Evolutionary conservation across 2,113 vertebrate species (phyloP), one percentile per base, ranked within the genome.

Genomic region (Sapajus apella): DNA sequence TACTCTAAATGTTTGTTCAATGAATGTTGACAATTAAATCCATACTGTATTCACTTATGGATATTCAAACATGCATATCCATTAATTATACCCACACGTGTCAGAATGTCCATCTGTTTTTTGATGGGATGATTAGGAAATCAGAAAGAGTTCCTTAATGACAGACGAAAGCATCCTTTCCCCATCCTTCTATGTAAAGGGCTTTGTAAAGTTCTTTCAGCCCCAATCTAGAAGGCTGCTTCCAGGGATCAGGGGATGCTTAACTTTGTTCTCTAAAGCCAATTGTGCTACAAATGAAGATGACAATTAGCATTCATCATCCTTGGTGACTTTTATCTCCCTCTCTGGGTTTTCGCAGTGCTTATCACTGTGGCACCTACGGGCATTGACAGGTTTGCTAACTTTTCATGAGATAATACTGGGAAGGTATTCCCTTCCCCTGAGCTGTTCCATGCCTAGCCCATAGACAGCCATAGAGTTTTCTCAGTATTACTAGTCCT

Each of bases 1-100:
- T 56, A 81, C 70, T 50, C 82, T 83, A 96, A 92, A 70, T 95
- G 81, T 92, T 95, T 97, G 88, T 88, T 95, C 87, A 55, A 64
- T 97, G 76, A 77, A 92, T 82, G 90, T 77, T 96, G 96, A 97
- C 90, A 97, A 81, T 97, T 96, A 96, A 97, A 97, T 97, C 90
- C 85, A 95, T 94, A 97, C 50, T 79, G 61, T 96, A 84, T 81
- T 91, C 95, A 93, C 81, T 96, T 97, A 95, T 45, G 73, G 95
- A 82, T 82, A 90, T 95, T 90, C 95, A 94, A 58, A 58, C 56
- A 92, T 32, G n/a, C 9, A 85, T 96, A 92, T 80, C 86, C 87
- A 96, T 82, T 96, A 90, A 97, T 96, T 97, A 88, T 55, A 81
- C 50, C n/a, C 52, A 77, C 27, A 45, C 30, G 68, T 70, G 61